Conservation (phyloP, 2,797 vertebrate species). For the Ptychadena robeensis region DNA sequence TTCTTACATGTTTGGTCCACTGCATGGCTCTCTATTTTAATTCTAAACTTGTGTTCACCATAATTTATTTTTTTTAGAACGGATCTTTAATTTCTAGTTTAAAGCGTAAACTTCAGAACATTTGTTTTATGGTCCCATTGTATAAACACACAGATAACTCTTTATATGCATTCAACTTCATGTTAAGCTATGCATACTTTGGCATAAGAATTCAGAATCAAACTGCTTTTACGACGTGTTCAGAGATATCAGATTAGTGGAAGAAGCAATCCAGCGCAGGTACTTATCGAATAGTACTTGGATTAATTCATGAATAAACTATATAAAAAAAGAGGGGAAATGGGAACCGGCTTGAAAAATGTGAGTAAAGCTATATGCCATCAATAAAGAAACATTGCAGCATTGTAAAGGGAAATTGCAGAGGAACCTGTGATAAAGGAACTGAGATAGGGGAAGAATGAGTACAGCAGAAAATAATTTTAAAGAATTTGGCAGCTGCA, state of each 20-base stretch:
- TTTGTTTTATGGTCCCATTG: neutral
- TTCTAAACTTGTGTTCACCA: neutral
- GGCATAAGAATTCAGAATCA: neutral
- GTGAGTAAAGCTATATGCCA: neutral
- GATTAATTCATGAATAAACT: conserved; percentile 1
- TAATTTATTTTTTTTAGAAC: neutral
- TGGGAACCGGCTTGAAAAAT: neutral
- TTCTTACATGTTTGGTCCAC: neutral
- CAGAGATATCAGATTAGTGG: neutral
- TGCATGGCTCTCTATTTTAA: neutral
- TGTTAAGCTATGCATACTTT: neutral
- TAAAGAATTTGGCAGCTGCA: conserved; percentile 20
- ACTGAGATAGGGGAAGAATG: neutral
- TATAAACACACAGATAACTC: neutral
- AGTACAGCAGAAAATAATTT: conserved; percentile 1
- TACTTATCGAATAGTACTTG: neutral
- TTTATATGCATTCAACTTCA: neutral
- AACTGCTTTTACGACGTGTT: neutral
- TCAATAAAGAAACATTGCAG: neutral
- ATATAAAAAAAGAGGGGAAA: neutral
- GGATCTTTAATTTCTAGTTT: neutral
- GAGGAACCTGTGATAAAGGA: neutral
- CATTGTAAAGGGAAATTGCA: neutral
- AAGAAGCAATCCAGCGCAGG: neutral
- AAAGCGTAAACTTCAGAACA: neutral